Evolutionary conservation across 1,140 invertebrate genomes (phyloP), one percentile per base, ranked within the genome.

Genomic region (Pomacea maculata): DNA sequence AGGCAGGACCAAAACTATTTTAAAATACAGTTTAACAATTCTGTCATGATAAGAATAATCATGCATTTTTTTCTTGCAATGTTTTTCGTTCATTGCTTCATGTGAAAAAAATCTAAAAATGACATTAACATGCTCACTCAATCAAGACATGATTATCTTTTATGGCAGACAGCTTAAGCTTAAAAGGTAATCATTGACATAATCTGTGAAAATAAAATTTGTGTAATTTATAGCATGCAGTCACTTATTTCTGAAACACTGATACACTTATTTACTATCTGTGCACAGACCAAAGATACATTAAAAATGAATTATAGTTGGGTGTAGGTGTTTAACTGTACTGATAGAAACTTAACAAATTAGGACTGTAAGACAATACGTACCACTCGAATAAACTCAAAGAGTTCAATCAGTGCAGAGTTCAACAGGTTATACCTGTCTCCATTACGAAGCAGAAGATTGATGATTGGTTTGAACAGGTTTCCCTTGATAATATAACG

Each of bases 321-420:
- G 34, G 25, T 25, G 25, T 25, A 25, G 25, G 25, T 0, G 25
- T 25, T 25, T 25, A 25, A 25, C 25, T 25, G 25, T 25, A 25
- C 25, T 25, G 34, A 45, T 45, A 45, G 34, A 45, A 45, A 6
- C 34, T 45, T 45, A 45, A 6, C 34, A 9, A 54, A 55, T 65
- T 19, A 67, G 8, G 68, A 71, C 25, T 12, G 72, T 71, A 82
- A 68, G 54, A 52, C 65, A 74, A 5, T 52, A 87, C 90, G 88
- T 83, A 92, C 91, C 76, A 86, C 79, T 88, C 89, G 89, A 80
- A 99, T 98, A 92, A 98, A 99, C 92, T 99, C 99, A 93, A 99
- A 99, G 92, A 99, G 94, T 93, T 99, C 99, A 89, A 99, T 94
- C 89, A 99, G 97, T 80, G 99, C 98, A 21, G 98, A 99, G 92